A percentile compares a stretch with the other conserved stretches of the same genome.
These are phyloP conservation scores for Dreissena polymorpha DNA, from an alignment of 1,140 invertebrate species.

Conservation along the genomic window DNA sequence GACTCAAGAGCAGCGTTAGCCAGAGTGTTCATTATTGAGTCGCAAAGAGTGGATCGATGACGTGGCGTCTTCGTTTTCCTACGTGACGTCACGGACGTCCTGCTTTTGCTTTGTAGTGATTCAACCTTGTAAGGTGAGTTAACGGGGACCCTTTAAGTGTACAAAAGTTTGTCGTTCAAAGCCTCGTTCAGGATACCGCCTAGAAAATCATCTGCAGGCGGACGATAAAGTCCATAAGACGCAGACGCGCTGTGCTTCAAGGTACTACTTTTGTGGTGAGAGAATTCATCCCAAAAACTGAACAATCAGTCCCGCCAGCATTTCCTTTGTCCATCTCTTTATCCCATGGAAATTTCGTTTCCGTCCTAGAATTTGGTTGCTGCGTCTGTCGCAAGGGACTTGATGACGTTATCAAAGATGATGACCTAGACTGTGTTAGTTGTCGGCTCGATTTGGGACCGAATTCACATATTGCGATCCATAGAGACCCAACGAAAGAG, in stretches of 20 bases:
- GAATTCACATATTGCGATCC: too few species aligned
- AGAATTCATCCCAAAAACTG: neutral
- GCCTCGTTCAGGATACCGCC: slow-evolving; percentile 46
- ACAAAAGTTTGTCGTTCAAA: slow-evolving; percentile 44
- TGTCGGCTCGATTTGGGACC: too few species aligned
- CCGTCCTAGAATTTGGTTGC: neutral
- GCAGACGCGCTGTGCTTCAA: slow-evolving; percentile 1
- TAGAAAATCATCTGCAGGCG: slow-evolving; percentile 34
- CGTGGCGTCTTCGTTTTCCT: too few species aligned
- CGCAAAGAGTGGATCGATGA: too few species aligned
- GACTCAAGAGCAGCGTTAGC: slow-evolving; percentile 25
- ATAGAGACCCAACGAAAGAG: too few species aligned
- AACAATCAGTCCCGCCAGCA: neutral
- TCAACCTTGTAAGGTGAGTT: too few species aligned
- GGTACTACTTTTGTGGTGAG: slow-evolving; percentile 16
- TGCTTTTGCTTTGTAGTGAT: too few species aligned
- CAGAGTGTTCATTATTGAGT: too few species aligned
- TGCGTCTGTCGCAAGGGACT: neutral
- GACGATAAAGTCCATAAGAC: neutral
- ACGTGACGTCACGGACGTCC: too few species aligned
- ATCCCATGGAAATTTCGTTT: slow-evolving; percentile 45
- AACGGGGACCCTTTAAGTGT: slow-evolving; percentile 10
- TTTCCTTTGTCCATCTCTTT: slow-evolving; percentile 4
- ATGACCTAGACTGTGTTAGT: too few species aligned
- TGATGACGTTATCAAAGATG: too few species aligned